Base-by-base conservation (phyloP, 1,140 invertebrate species). In the Cotesia glomerata region DNA sequence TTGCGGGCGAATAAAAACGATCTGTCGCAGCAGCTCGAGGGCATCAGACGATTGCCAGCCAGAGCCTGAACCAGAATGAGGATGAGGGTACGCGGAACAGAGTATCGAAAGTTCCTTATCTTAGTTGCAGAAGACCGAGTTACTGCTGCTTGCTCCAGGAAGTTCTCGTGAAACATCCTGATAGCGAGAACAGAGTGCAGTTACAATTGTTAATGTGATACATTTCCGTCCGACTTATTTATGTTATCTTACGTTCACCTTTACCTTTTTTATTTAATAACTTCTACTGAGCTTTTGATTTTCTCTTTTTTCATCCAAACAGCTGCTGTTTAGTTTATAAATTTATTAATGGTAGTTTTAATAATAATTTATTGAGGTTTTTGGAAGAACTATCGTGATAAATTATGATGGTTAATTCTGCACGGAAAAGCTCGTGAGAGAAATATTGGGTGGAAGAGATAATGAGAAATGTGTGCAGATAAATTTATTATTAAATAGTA, bases 31-130 rank as follows among this genome's bases (percentile, higher is more conserved):
- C 52, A 32, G 45, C n/a, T 66, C 4, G 49, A 34, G 64, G 35
- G n/a, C 34, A 26, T 35, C 32, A 36, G 62, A 49, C 62, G 35
- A 64, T 35, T 64, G 13, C 16, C 9, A 34, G 3, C 13, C 11
- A 18, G 34, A 16, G 26, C 26, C 26, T 26, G 26, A 26, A 26
- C 26, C 26, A 26, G 26, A 26, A 26, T 26, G 26, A 26, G 26
- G 26, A 64, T 35, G n/a, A 11, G 34, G 11, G 5, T 45, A 35
- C 39, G n/a, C n/a, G 8, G 26, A 13, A 11, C 11, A 45, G 39
- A 14, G 49, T 65, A 71, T 65, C 52, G 51, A 71, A 65, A 71
- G 70, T 71, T 71, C 52, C 51, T 71, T 71, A 71, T 71, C 70
- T 32, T 7, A 65, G 62, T 65, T 64, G 18, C 62, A 62, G 61